Evolutionary conservation across 2,113 vertebrate species (phyloP).

Genomic region (Accipiter cooperii): DNA sequence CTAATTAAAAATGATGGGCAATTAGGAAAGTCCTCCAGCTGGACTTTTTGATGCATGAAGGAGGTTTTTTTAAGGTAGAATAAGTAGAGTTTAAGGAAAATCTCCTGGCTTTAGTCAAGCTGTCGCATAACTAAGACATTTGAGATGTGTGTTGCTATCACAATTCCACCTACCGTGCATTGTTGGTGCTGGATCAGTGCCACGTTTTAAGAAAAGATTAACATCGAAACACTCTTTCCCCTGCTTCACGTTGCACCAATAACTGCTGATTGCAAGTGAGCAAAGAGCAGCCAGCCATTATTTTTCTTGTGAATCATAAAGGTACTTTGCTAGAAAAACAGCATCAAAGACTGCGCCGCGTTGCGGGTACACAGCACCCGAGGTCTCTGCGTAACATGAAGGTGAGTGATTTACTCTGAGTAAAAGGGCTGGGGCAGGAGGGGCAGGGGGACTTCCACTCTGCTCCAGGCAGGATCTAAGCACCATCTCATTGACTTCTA

Average conservation of each 20-base stretch:
- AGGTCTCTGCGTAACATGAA: accelerated
- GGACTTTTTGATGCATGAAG: background rate
- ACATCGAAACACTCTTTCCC: background rate
- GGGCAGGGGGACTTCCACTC: background rate
- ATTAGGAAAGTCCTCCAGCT: background rate
- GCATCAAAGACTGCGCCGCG: accelerated
- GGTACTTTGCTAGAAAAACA: background rate
- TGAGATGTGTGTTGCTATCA: background rate
- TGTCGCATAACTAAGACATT: background rate
- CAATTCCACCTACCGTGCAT: background rate
- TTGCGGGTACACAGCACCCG: accelerated
- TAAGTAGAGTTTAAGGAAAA: background rate
- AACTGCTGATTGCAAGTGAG: background rate
- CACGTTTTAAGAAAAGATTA: background rate
- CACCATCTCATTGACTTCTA: background rate
- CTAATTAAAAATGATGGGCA: background rate
- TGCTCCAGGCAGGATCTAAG: background rate
- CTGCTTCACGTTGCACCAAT: background rate
- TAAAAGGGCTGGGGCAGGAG: background rate
- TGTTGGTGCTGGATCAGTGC: background rate
- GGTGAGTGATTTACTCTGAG: background rate
- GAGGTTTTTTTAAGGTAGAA: background rate
- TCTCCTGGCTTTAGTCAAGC: background rate
- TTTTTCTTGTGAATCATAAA: background rate
- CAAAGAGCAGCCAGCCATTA: background rate